Evolutionary conservation across 2,797 vertebrate species (phyloP).

Genomic region (Chanos chanos): DNA sequence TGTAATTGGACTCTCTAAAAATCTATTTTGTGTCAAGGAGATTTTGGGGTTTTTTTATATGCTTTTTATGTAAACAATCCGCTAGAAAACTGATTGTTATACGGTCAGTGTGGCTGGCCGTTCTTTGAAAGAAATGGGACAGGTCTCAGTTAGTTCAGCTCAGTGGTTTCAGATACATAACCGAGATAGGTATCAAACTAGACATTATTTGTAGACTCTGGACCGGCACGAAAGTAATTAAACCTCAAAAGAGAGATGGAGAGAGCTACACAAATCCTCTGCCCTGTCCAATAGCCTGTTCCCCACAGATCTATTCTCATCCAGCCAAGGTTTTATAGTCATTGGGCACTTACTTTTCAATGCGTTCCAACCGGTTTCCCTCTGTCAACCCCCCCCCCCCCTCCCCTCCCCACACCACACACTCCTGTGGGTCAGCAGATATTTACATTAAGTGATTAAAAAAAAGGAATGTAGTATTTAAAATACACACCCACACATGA

Average conservation of each 20-base stretch:
- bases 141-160: not conserved
- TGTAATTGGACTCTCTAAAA: too few relatives aligned
- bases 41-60: too few relatives aligned
- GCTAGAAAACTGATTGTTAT: too few relatives aligned
- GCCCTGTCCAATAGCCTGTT: conserved; percentile 23
- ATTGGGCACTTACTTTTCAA: conserved; percentile 26
- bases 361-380: conserved; percentile 11
- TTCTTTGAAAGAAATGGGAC: too few relatives aligned
- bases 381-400: not conserved
- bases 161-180: not conserved
- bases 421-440: not conserved
- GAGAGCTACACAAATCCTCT: conserved; percentile 16
- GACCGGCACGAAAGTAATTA: conserved; percentile 33
- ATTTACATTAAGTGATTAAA: conserved; percentile 8
- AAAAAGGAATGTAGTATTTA: conserved; percentile 24
- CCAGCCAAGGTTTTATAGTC: conserved; percentile 8
- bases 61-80: too few relatives aligned
- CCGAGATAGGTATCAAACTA: conserved; percentile 16
- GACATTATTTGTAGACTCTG: conserved; percentile 8
- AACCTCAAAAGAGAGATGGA: conserved; percentile 10
- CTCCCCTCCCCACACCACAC: too few relatives aligned
- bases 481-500: too few relatives aligned
- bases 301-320: conserved; percentile 22
- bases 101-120: too few relatives aligned
- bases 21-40: too few relatives aligned